phyloP scores from a whole-genome alignment of 2,113 vertebrate species.

The Terrapene triunguis region DNA sequence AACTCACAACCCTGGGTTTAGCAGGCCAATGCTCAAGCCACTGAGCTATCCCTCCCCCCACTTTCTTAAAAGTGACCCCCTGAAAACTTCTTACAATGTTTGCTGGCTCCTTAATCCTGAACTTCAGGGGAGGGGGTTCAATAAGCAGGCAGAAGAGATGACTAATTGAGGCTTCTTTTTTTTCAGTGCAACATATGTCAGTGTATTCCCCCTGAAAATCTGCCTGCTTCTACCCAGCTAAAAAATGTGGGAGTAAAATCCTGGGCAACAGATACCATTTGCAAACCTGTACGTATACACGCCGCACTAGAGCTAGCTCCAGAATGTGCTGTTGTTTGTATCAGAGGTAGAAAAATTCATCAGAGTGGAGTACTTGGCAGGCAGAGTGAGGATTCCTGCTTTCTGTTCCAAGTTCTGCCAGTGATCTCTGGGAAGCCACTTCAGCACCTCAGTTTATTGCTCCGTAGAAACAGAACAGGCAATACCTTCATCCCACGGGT shows the following conservation, averaged over 20 bases:
- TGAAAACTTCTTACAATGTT: not conserved
- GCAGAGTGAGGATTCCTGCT: not conserved
- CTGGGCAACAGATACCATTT: not conserved
- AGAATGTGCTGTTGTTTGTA: not conserved
- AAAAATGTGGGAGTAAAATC: not conserved
- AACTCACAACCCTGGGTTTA: no score
- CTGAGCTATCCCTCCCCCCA: no score
- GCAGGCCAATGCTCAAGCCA: no score
- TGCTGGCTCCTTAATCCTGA: not conserved
- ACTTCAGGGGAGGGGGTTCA: not conserved
- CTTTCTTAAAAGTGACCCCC: not conserved
- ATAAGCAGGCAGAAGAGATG: not conserved
- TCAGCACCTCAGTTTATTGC: not conserved
- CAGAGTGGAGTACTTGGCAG: rapidly evolving
- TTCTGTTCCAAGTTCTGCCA: not conserved
- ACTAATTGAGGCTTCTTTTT: not conserved
- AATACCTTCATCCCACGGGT: not conserved
- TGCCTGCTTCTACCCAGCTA: not conserved
- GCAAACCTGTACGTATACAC: not conserved
- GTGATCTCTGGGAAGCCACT: not conserved
- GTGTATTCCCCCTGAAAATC: not conserved
- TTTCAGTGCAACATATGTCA: not conserved
- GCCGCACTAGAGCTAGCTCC: not conserved
- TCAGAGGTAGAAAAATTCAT: not conserved
- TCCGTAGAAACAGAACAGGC: not conserved